phyloP scores from a whole-genome alignment of 2,113 vertebrate species.

The Triplophysa rosa region DNA sequence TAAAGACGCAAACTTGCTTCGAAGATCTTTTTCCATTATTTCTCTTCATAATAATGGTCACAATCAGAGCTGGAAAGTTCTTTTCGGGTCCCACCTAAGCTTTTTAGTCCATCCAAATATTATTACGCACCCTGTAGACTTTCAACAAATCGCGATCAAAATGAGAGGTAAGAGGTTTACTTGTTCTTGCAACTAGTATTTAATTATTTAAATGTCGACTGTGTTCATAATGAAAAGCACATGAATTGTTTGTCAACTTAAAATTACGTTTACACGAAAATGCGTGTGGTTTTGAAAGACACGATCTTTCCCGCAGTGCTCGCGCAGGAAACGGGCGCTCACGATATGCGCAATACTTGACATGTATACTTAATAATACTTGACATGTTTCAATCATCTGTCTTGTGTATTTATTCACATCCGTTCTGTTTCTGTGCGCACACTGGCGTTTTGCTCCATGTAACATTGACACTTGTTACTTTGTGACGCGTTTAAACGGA shows the following conservation, averaged over 20 bases:
- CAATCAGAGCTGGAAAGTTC: slow-evolving; percentile 19
- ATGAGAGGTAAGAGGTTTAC: slow-evolving; percentile 74
- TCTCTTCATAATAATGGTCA: slow-evolving; percentile 37
- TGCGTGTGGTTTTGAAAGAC: background rate
- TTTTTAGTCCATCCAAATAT: slow-evolving; percentile 26
- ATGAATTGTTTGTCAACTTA: background rate
- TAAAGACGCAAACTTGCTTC: slow-evolving; percentile 1
- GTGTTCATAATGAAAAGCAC: background rate
- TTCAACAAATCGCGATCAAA: slow-evolving; percentile 48
- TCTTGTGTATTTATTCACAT: too few relatives aligned
- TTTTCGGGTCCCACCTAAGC: slow-evolving; percentile 24
- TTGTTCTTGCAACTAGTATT: background rate
- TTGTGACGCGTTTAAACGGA: background rate
- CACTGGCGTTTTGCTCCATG: background rate
- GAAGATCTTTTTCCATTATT: background rate
- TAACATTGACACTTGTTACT: background rate
- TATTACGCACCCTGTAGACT: slow-evolving; percentile 46
- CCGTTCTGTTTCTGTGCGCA: background rate
- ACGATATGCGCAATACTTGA: too few relatives aligned
- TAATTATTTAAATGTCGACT: background rate
- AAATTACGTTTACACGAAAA: background rate
- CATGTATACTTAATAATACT: too few relatives aligned
- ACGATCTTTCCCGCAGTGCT: background rate
- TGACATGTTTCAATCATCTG: background rate
- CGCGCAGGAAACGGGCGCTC: background rate